Conservation (phyloP, 2,113 vertebrate genomes). For the Calypte anna region DNA sequence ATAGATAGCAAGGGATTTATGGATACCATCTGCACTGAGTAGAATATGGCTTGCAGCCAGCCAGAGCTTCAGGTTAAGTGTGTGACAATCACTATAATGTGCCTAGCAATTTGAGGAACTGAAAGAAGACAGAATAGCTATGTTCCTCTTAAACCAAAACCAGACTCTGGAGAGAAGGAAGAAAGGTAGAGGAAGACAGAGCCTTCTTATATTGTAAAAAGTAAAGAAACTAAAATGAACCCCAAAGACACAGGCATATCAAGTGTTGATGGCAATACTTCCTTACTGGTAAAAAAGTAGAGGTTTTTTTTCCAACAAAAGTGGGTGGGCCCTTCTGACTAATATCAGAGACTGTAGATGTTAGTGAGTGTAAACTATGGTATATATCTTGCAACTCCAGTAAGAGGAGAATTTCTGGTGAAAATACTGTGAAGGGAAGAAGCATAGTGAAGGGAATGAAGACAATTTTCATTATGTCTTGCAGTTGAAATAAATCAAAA, state of each 20-base stretch:
- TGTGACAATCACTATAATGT: background rate
- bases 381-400: background rate
- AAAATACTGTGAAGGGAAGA: conserved; percentile 24
- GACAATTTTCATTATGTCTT: conserved; percentile 21
- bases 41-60: background rate
- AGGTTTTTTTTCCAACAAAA: background rate
- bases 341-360: background rate
- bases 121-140: background rate
- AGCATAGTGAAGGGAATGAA: background rate
- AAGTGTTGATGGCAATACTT: background rate
- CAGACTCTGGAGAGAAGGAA: background rate
- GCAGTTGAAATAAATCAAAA: conserved; percentile 43
- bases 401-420: conserved; percentile 16
- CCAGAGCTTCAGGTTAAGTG: background rate
- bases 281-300: background rate
- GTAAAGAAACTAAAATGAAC: background rate
- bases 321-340: background rate
- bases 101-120: background rate
- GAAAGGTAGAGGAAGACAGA: background rate
- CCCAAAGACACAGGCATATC: background rate
- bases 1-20: background rate
- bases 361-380: background rate
- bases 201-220: background rate
- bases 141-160: background rate
- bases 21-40: background rate